Base-by-base conservation (phyloP, 1,140 invertebrate genomes). In the Heliconius himera region DNA sequence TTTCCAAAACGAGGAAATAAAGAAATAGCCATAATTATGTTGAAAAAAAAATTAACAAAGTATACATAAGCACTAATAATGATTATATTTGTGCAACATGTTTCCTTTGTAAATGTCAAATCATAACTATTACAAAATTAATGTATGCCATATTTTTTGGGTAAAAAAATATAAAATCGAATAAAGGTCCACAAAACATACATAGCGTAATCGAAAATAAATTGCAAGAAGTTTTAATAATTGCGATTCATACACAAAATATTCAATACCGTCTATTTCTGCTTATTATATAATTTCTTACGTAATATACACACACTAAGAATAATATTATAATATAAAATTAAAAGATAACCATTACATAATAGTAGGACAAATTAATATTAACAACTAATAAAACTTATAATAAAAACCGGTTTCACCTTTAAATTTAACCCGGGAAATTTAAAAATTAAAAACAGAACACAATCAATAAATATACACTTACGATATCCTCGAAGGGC, bases 381-480 rank as follows among this genome's bases (percentile, higher is more conserved):
- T 66, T 66, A 66, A 29, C 22, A 66, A 26, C 60, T 66, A 26
- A 66, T 66, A 66, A 29, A 26, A 66, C 60, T 66, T 66, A 29
- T 29, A 66, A 26, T 66, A 66, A 66, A 66, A 29, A 66, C 22
- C 60, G 11, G 26, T 9, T 56, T 66, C 60, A 29, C 13, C 60
- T 66, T 66, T 29, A 66, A 66, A 66, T 66, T 26, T 66, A 26
- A 66, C 60, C 60, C 60, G 60, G 60, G 60, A 66, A 66, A 66
- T 66, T 66, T 66, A 66, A 66, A 66, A 66, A 26, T 4, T 26
- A 66, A 22, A 66, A 66, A 66, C 22, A 66, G 60, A 16, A 13
- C 41, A 56, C 26, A 66, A 66, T 66, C 60, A 29, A 66, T 66
- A 66, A 2, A 66, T 29, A 66, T n/a, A 66, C 33, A 36, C 60